Percentiles rank a stretch among this genome's conserved stretches.
Evolutionary conservation across 2,797 vertebrate species (phyloP).

Genomic region (Microchirus variegatus): DNA sequence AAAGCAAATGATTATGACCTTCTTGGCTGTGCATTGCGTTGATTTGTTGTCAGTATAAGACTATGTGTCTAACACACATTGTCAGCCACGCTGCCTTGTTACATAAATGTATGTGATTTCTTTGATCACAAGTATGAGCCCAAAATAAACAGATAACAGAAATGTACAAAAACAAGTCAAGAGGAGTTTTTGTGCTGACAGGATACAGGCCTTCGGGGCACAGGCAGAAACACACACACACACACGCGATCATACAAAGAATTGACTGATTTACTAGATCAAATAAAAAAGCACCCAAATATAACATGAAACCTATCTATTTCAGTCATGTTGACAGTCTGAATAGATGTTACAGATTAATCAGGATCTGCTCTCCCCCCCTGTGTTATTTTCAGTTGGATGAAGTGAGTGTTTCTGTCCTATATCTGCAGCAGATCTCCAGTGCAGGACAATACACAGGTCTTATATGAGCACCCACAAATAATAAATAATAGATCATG

Average conservation of each 20-base stretch:
- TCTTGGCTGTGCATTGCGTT: not conserved
- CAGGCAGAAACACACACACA: not conserved
- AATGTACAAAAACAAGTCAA: conserved; percentile 20
- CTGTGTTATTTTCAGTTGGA: conserved; percentile 28
- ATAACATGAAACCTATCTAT: not conserved
- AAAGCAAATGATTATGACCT: no score
- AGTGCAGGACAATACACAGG: conserved; percentile 19
- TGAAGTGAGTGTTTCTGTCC: conserved; percentile 43
- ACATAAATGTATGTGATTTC: conserved; percentile 24
- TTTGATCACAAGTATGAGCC: conserved; percentile 23
- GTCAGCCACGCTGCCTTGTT: conserved; percentile 9
- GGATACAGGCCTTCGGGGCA: conserved; percentile 13
- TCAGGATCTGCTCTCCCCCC: conserved; percentile 25
- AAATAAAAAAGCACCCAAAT: not conserved
- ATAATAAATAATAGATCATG: conserved; percentile 50
- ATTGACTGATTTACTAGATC: not conserved
- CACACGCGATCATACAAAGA: not conserved
- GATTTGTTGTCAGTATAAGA: not conserved
- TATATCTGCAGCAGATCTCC: conserved; percentile 51
- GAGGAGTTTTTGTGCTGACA: no score
- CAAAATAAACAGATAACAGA: conserved; percentile 24
- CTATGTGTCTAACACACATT: no score
- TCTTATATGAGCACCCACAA: conserved; percentile 28
- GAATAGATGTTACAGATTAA: conserved; percentile 39
- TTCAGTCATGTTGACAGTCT: conserved; percentile 1